phyloP scores from a whole-genome alignment of 1,140 invertebrate species.

The Alviniconcha marisindica region DNA sequence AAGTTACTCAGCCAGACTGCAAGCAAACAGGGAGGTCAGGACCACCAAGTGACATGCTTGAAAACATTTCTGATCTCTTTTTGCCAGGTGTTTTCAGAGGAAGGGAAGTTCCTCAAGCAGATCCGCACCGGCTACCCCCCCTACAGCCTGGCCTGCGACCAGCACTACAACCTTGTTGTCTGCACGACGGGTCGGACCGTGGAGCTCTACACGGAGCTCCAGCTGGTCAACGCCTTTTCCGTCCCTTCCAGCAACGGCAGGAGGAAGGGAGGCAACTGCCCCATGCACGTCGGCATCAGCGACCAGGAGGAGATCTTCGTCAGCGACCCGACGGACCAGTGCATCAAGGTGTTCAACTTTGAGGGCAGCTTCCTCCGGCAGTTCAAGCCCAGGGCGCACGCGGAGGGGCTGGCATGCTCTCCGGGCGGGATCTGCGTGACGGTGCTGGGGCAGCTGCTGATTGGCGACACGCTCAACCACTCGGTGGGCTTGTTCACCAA shows the following conservation, averaged over 20 bases:
- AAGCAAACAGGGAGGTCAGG: no score
- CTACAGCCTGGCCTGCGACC: conserved; percentile 36
- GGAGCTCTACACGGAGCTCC: conserved; percentile 5
- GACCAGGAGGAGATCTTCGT: conserved; percentile 66
- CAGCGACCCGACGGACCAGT: conserved; percentile 56
- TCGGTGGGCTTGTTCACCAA: conserved; percentile 66
- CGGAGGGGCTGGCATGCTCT: conserved; percentile 56
- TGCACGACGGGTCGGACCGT: neutral
- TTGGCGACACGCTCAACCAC: conserved; percentile 70
- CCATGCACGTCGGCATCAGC: conserved; percentile 62
- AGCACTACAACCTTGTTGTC: conserved; percentile 26
- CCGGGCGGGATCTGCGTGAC: conserved; percentile 62
- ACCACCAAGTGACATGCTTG: no score
- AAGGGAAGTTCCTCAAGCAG: conserved; percentile 26
- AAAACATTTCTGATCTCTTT: no score
- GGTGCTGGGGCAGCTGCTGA: conserved; percentile 58
- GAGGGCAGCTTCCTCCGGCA: conserved; percentile 57
- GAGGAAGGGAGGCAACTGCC: conserved; percentile 34
- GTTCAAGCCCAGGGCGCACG: conserved; percentile 59
- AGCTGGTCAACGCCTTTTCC: neutral
- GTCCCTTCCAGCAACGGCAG: conserved; percentile 29
- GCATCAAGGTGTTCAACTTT: conserved; percentile 62
- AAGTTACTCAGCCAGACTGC: no score
- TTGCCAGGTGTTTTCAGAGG: conserved; percentile 39
- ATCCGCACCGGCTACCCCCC: conserved; percentile 4